A percentile compares a stretch with the other conserved stretches of the same genome.
Evolutionary conservation across 2,113 vertebrate genomes (phyloP).

Genomic region (Xiphorhynchus elegans): DNA sequence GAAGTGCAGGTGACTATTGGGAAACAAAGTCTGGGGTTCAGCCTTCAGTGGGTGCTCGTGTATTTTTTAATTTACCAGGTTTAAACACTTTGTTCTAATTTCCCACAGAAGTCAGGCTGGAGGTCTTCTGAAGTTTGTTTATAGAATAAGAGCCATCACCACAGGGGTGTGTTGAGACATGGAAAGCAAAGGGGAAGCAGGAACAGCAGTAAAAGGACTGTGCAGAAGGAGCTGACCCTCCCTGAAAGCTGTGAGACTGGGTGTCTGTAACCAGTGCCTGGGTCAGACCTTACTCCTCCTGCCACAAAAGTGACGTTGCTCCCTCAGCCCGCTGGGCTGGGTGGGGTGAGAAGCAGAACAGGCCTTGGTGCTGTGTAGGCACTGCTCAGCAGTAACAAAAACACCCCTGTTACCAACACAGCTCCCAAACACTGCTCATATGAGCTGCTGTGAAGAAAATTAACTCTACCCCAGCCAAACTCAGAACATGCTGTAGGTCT

Average conservation of each 20-base stretch:
- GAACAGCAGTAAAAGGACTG: neutral
- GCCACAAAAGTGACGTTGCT: neutral
- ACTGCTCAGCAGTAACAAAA: neutral
- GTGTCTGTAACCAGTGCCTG: neutral
- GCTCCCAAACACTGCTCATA: fast-evolving
- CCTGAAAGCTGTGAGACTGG: neutral
- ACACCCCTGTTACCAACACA: neutral
- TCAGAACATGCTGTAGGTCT: fast-evolving
- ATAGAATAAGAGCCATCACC: fast-evolving
- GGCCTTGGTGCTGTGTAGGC: neutral
- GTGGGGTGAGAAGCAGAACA: neutral
- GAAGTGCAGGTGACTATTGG: neutral
- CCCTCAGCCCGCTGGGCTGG: neutral
- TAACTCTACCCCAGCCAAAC: neutral
- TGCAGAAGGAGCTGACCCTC: neutral
- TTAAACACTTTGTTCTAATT: neutral
- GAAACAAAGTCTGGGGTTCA: neutral
- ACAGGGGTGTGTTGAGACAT: neutral
- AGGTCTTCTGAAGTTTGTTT: neutral
- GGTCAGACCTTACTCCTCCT: neutral
- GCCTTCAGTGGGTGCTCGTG: fast-evolving
- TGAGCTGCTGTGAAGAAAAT: neutral
- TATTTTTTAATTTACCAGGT: neutral
- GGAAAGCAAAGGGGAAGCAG: neutral
- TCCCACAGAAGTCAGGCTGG: neutral